phyloP scores from a whole-genome alignment of 2,888 invertebrate species.

The Dexiosoma caninum region DNA sequence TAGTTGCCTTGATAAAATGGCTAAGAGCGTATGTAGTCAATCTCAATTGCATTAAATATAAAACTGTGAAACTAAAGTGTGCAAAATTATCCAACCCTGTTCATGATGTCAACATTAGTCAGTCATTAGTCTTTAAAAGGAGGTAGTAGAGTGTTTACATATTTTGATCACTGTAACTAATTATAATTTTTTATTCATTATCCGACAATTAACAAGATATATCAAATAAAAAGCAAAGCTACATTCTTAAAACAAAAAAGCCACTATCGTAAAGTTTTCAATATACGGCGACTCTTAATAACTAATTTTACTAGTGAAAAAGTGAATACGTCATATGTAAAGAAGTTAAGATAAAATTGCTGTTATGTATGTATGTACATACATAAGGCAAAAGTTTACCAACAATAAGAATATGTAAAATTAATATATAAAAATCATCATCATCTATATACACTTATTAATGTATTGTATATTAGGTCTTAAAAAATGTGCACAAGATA shows the following conservation, averaged over 20 bases:
- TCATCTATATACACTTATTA: background rate
- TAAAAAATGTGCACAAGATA: too few relatives aligned
- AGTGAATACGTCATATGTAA: slow-evolving; percentile 12
- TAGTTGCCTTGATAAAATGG: too few relatives aligned
- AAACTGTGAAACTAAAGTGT: background rate
- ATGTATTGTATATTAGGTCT: slow-evolving; percentile 37
- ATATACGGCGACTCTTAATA: slow-evolving; percentile 16
- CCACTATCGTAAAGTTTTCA: background rate
- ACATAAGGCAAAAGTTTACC: slow-evolving; percentile 7
- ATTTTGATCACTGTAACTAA: slow-evolving; percentile 2
- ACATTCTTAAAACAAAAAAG: background rate
- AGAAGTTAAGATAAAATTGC: background rate
- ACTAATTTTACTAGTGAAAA: slow-evolving; percentile 26
- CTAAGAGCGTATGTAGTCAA: too few relatives aligned
- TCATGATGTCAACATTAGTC: slow-evolving; percentile 50
- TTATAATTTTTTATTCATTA: background rate
- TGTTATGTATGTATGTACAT: background rate
- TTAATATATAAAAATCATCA: slow-evolving; percentile 10
- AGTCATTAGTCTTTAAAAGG: slow-evolving; percentile 25
- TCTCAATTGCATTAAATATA: background rate
- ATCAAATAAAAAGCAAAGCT: background rate
- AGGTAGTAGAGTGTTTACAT: slow-evolving; percentile 27
- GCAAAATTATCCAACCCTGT: slow-evolving; percentile 1
- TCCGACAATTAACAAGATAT: background rate
- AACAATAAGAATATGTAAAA: background rate